phyloP scores from a whole-genome alignment of 2,113 vertebrate species.

The Gallinago undulata region DNA sequence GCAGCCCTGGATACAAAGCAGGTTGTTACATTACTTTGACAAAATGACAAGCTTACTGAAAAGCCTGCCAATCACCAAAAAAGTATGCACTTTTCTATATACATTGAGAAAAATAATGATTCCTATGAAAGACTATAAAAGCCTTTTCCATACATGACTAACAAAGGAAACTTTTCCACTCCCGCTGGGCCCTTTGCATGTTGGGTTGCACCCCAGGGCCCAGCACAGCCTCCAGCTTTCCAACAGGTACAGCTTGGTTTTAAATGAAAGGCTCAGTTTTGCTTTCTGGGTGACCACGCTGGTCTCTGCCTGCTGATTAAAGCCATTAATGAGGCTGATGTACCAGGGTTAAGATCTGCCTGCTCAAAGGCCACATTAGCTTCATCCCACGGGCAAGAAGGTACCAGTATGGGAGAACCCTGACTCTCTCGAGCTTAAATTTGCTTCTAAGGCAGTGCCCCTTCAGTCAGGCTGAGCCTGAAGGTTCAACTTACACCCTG shows the following conservation, averaged over 20 bases:
- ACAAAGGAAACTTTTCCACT: not conserved
- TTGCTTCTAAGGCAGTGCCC: not conserved
- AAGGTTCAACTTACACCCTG: not conserved
- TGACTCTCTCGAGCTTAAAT: not conserved
- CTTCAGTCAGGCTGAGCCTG: not conserved
- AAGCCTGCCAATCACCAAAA: not conserved
- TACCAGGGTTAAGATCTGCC: not conserved
- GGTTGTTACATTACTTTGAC: not conserved
- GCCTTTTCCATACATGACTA: not conserved
- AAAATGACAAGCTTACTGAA: not conserved
- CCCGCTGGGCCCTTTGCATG: rapidly evolving
- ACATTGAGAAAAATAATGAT: not conserved
- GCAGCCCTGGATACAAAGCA: not conserved
- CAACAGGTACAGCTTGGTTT: rapidly evolving
- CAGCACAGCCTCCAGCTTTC: not conserved
- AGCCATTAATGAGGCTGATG: not conserved
- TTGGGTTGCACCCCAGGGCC: not conserved
- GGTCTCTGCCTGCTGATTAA: not conserved
- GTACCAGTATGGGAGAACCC: rapidly evolving
- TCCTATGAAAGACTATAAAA: not conserved
- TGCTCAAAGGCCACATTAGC: not conserved
- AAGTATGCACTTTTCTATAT: not conserved
- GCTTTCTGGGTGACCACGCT: not conserved
- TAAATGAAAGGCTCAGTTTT: not conserved
- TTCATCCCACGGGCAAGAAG: not conserved